Conservation (phyloP, 2,888 invertebrate species). For the Lasioglossum zephyrum region DNA sequence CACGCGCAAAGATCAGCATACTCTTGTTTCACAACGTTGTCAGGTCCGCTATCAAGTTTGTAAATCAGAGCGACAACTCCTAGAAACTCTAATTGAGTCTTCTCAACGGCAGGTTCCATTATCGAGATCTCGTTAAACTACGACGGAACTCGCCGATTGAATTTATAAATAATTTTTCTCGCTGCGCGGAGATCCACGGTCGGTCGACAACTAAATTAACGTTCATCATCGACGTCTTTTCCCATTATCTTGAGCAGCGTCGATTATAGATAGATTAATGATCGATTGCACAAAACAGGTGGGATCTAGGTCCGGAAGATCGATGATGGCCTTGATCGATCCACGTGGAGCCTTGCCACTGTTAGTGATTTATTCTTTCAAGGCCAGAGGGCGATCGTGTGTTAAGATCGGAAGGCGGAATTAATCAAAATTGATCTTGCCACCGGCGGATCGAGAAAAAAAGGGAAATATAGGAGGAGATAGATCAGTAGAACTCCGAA, state of each 20-base stretch:
- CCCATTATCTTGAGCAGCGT: not conserved
- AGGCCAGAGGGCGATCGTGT: not conserved
- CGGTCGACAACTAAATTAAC: not conserved
- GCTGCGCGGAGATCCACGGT: not conserved
- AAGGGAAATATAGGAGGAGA: not conserved
- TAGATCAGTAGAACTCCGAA: not conserved
- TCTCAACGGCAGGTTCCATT: not conserved
- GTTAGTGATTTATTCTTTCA: not conserved
- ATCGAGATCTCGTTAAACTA: not conserved
- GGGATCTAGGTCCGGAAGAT: not conserved
- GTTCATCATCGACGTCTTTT: not conserved
- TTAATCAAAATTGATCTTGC: not conserved
- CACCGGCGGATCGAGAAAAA: not conserved
- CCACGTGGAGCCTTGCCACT: not conserved
- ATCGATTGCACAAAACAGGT: not conserved
- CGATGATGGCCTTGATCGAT: not conserved
- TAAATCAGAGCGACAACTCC: not conserved
- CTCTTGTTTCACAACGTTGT: not conserved
- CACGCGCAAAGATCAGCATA: not conserved
- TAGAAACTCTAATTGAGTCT: not conserved
- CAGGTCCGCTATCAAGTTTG: not conserved
- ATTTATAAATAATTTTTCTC: not conserved
- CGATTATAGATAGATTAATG: not conserved
- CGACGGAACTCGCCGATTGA: not conserved
- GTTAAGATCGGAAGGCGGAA: not conserved